Percentiles rank a stretch among this genome's conserved stretches.
These are phyloP conservation scores for Propithecus perrieri DNA, from an alignment of 2,797 vertebrate genomes.

Conservation along the genomic window DNA sequence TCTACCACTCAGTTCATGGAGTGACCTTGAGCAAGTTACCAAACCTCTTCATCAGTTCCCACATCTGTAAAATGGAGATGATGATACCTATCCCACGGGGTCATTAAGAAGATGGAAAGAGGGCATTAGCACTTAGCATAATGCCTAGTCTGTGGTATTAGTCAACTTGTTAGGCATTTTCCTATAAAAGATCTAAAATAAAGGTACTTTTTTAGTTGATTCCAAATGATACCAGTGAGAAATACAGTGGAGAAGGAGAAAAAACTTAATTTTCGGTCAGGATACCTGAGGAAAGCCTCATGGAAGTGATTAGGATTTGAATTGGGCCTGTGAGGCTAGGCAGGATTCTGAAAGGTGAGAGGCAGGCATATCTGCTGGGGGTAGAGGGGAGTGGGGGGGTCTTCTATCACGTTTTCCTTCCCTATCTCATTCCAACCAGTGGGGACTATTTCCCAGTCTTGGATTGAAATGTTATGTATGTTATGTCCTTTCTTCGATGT, in stretches of 20 bases:
- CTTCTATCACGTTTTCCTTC: not conserved
- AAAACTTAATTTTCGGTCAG: not conserved
- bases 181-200: not conserved
- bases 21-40: not conserved
- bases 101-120: not conserved
- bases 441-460: not conserved
- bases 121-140: not conserved
- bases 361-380: not conserved
- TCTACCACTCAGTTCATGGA: not conserved
- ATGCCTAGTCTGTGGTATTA: not conserved
- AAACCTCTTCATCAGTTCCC: not conserved
- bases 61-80: not conserved
- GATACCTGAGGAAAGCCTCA: not conserved
- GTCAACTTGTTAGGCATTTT: slow-evolving; percentile 8
- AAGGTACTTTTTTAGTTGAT: not conserved
- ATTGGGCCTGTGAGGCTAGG: not conserved
- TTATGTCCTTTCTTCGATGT: not conserved
- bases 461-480: not conserved
- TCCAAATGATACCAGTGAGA: not conserved
- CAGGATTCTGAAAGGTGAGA: not conserved
- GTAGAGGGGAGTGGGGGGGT: accelerated
- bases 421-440: not conserved
- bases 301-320: not conserved
- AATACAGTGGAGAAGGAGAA: not conserved
- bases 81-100: not conserved